Base-by-base conservation (phyloP, 2,113 vertebrate species). In the human (Homo sapiens) region DNA sequence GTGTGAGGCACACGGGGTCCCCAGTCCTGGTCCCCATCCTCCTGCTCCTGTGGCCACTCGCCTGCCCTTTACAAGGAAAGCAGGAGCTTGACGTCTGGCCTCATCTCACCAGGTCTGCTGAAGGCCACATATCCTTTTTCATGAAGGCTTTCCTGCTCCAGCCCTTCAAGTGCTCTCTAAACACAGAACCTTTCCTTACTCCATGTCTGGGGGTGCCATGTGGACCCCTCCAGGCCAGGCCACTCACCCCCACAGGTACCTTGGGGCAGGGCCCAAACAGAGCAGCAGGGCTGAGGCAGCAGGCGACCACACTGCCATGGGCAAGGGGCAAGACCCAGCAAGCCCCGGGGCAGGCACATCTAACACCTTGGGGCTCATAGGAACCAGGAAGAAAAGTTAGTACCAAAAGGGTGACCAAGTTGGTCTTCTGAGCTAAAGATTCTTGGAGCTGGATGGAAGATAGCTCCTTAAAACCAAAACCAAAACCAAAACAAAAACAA, bases 161-260 rank as follows among this genome's bases (percentile, higher is more conserved):
- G 45, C 84, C 52, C 27, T 23, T 12, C 76, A 59, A 27, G 50
- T 3, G 27, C 70, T 22, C 38, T n/a, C n/a, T 1, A 6, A 59
- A 64, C 16, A 50, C 45, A 6, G 8, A 75, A 14, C 2, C 0
- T 25, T n/a, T 30, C n/a, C 48, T 4, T 13, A 78, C 2, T 14
- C 4, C 18, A 40, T 20, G 18, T 16, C 32, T 25, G 30, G 9
- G 40, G 70, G 20, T 22, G 3, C 50, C 18, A 1, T 1, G 0
- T 3, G 50, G 64, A 55, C 45, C 72, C 43, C 23, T 48, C 32
- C 0, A 22, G 30, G 80, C 40, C 12, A 70, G 22, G 35, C 48
- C 9, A 1, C 8, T 55, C n/a, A 27, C 30, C 2, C 16, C 35
- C n/a, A 59, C 2, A 0, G 75, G 76, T 9, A n/a, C 2, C 22